These are phyloP conservation scores for Phalangium opilio DNA, from an alignment of 2,888 invertebrate species.

Conservation along the genomic window DNA sequence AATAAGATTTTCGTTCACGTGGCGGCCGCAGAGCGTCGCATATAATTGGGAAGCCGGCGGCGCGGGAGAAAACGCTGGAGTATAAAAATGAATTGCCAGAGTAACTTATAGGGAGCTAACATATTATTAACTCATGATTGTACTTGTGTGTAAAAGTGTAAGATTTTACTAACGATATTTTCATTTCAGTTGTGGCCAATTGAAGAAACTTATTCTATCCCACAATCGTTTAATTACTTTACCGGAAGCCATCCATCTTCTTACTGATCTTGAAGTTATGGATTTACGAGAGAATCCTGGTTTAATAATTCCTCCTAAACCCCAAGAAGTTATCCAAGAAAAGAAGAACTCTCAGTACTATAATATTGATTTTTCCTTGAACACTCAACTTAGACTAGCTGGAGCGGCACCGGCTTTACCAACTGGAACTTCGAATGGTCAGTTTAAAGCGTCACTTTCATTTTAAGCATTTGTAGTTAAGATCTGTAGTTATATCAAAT, in stretches of 20 bases:
- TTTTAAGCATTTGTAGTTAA: slow-evolving; percentile 2
- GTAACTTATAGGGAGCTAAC: no score
- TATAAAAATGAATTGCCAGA: no score
- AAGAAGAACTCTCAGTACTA: slow-evolving; percentile 49
- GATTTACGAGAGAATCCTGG: slow-evolving; percentile 86
- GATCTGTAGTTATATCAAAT: not conserved
- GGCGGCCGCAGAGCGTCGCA: no score
- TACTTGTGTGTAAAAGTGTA: no score
- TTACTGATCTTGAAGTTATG: slow-evolving; percentile 71
- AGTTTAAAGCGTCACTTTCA: slow-evolving; percentile 25
- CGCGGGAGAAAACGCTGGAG: no score
- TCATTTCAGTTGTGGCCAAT: slow-evolving; percentile 60
- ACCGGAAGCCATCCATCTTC: slow-evolving; percentile 90
- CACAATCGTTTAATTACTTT: slow-evolving; percentile 86
- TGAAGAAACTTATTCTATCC: slow-evolving; percentile 82
- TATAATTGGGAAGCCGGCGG: no score
- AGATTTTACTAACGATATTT: no score
- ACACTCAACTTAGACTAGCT: slow-evolving; percentile 79
- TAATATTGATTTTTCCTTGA: slow-evolving; percentile 95
- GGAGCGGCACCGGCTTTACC: slow-evolving; percentile 70
- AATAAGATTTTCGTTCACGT: no score
- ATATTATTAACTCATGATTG: no score
- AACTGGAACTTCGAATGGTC: slow-evolving; percentile 46
- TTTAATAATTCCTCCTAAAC: slow-evolving; percentile 93
- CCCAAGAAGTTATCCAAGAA: slow-evolving; percentile 58